A percentile compares a stretch with the other conserved stretches of the same genome.
phyloP scores from a whole-genome alignment of 2,797 vertebrate genomes.

The Malurus splendens region DNA sequence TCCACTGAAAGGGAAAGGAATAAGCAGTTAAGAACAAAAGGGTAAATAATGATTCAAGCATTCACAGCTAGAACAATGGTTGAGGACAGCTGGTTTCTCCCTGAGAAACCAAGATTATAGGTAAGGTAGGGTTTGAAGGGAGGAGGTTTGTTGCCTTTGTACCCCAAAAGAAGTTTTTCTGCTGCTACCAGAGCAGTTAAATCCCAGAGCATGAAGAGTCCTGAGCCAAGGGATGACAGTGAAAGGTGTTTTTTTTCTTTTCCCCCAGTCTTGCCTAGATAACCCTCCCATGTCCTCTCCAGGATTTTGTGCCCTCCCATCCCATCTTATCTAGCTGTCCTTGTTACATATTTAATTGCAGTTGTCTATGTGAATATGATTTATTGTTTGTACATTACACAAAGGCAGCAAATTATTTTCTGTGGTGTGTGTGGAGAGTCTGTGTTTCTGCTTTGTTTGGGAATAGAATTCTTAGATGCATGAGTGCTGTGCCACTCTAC shows the following conservation, averaged over 20 bases:
- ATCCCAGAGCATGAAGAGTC: neutral
- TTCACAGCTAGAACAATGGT: neutral
- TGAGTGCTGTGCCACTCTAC: neutral
- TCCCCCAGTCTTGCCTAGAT: neutral
- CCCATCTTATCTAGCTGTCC: neutral
- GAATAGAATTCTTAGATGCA: neutral
- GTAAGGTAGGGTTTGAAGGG: neutral
- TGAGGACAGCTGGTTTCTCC: neutral
- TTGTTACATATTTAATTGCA: neutral
- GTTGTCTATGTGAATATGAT: neutral
- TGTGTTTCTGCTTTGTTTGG: neutral
- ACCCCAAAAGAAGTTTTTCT: neutral
- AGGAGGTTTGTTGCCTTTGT: neutral
- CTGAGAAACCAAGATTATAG: too few relatives aligned
- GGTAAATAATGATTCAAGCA: neutral
- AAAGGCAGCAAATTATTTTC: neutral
- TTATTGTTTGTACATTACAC: neutral
- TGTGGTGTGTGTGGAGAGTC: neutral
- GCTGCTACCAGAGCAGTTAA: neutral
- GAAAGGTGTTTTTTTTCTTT: neutral
- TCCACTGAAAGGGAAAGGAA: neutral
- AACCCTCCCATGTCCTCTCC: neutral
- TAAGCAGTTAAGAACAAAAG: neutral
- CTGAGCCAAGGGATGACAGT: neutral
- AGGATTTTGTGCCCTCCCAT: neutral